phyloP scores from a whole-genome alignment of 2,888 invertebrate species.

The Camptogramma bilineatum region DNA sequence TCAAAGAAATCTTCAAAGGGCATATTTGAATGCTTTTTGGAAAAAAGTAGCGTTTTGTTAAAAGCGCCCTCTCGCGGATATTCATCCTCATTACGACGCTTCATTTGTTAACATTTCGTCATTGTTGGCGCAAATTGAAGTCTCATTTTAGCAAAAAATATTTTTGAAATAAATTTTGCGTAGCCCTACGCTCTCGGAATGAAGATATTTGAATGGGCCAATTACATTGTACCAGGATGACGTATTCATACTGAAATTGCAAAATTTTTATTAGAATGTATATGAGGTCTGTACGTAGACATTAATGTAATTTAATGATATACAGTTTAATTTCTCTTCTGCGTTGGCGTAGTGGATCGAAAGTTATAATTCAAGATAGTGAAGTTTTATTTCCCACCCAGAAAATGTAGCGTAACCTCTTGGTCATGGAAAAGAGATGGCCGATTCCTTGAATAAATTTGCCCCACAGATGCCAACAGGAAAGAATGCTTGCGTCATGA shows the following conservation, averaged over 20 bases:
- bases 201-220: conserved; percentile 9
- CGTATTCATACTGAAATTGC: neutral
- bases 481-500: no score
- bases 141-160: conserved; percentile 21
- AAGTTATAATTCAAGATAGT: no score
- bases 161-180: conserved; percentile 18
- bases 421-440: no score
- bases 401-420: no score
- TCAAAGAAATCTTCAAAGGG: conserved; percentile 33
- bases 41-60: conserved; percentile 31
- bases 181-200: conserved; percentile 8
- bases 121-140: conserved; percentile 30
- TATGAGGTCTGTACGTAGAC: neutral
- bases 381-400: no score
- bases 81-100: conserved; percentile 35
- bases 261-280: neutral
- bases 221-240: conserved; percentile 7
- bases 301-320: no score
- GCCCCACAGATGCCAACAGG: no score
- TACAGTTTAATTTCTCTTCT: no score
- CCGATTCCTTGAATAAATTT: no score
- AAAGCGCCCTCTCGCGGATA: conserved; percentile 31
- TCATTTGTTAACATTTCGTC: conserved; percentile 34
- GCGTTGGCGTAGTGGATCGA: no score
- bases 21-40: conserved; percentile 26